Evolutionary conservation across 30 jellyfish, hydroid and myxozoan species (phyloP).

Genomic region (Turritopsis dohrnii): DNA sequence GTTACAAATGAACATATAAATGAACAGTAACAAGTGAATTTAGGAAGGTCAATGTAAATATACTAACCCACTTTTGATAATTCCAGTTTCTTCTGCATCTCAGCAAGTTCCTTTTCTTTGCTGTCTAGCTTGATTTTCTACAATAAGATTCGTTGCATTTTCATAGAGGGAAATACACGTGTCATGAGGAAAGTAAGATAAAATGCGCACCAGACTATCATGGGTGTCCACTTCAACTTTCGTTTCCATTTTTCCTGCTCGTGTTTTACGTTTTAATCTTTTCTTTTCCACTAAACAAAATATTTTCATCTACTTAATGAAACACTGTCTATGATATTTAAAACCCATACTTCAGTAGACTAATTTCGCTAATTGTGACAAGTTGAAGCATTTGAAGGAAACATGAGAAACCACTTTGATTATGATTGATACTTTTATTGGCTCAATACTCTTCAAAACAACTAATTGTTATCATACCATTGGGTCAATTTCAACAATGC

Average conservation of each 20-base stretch:
- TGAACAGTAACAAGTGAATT: no score
- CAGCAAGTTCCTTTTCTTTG: constrained; percentile 15
- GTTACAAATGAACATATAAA: no score
- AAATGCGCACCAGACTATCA: constrained; percentile 52
- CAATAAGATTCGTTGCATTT: background rate
- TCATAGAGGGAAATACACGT: background rate
- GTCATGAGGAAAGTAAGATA: background rate
- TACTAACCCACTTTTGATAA: constrained; percentile 12
- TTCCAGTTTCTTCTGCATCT: constrained; percentile 5
- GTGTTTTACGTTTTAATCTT: constrained; percentile 53
- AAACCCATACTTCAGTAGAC: no score
- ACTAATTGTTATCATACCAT: no score
- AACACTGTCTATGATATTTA: no score
- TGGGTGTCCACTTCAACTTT: constrained; percentile 59
- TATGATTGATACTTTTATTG: no score
- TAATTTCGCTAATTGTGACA: no score
- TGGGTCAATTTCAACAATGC: no score
- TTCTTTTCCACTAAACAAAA: constrained; percentile 58
- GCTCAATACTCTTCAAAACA: no score
- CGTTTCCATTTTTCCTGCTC: constrained; percentile 58
- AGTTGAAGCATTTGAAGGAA: no score
- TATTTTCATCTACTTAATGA: no score
- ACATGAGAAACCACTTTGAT: no score
- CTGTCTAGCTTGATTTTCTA: constrained; percentile 16
- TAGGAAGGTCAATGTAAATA: background rate